phyloP scores from a whole-genome alignment of 2,113 vertebrate genomes.

The Chelonoidis abingdonii region DNA sequence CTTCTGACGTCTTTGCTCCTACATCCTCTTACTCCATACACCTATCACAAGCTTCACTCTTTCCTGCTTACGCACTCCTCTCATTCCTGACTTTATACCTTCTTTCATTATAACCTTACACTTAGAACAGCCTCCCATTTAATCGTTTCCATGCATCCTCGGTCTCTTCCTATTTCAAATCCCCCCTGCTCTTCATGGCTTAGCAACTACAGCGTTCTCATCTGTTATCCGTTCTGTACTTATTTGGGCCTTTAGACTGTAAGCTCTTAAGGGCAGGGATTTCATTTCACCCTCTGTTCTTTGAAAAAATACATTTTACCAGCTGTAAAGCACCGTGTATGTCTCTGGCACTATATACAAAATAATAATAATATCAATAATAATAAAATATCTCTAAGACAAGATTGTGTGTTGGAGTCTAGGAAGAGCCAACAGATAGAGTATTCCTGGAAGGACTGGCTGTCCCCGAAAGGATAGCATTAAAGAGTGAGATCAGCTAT shows the following conservation, averaged over 20 bases:
- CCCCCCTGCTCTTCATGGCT: neutral
- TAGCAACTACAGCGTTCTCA: neutral
- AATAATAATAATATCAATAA: slow-evolving; percentile 36
- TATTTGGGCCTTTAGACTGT: slow-evolving; percentile 67
- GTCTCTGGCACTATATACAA: slow-evolving; percentile 16
- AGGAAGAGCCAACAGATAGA: slow-evolving; percentile 34
- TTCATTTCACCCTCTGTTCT: slow-evolving; percentile 6
- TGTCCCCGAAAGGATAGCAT: neutral
- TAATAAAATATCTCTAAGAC: slow-evolving; percentile 69
- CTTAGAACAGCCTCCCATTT: slow-evolving; percentile 5
- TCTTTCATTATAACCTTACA: neutral
- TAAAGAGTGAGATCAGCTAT: neutral
- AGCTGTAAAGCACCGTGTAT: slow-evolving; percentile 64
- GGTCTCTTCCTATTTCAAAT: neutral
- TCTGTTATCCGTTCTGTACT: slow-evolving; percentile 5
- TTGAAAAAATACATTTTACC: slow-evolving; percentile 7
- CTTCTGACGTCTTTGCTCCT: slow-evolving; percentile 15
- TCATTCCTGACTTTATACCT: neutral
- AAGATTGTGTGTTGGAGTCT: slow-evolving; percentile 59
- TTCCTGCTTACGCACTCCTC: neutral
- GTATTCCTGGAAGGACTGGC: neutral
- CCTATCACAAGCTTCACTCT: neutral
- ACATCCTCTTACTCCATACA: neutral
- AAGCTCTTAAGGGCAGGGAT: slow-evolving; percentile 71
- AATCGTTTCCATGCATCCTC: neutral